phyloP scores from a whole-genome alignment of 2,113 vertebrate species.

The Gopherus flavomarginatus region DNA sequence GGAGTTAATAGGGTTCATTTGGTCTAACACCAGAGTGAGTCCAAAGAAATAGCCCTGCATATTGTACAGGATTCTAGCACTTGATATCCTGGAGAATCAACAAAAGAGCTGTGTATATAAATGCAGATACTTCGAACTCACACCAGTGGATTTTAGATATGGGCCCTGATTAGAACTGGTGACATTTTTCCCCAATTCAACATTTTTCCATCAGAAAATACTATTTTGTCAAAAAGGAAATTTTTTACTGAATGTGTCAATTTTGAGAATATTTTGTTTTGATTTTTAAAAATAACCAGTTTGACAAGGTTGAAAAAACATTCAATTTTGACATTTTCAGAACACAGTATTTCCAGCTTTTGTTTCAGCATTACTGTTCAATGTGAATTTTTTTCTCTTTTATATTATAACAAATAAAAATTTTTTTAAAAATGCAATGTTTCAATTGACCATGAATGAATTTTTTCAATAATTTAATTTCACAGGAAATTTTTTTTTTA shows the following conservation, averaged over 20 bases:
- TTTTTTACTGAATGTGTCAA: background rate
- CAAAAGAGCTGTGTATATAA: background rate
- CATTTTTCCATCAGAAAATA: background rate
- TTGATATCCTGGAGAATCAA: background rate
- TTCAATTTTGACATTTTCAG: background rate
- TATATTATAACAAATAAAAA: background rate
- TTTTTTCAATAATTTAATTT: background rate
- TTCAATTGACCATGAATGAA: background rate
- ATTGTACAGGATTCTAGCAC: background rate
- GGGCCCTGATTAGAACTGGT: background rate
- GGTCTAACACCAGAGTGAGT: background rate
- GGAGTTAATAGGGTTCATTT: background rate
- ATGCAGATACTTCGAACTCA: background rate
- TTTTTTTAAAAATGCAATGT: too few species aligned
- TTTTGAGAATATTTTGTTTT: background rate
- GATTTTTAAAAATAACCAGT: background rate
- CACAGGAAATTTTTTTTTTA: background rate
- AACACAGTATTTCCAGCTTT: background rate
- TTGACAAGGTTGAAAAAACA: background rate
- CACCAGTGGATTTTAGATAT: background rate
- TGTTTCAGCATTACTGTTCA: background rate
- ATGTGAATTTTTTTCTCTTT: background rate
- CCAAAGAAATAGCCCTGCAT: background rate
- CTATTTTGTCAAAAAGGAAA: background rate
- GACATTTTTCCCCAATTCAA: background rate